phyloP scores from a whole-genome alignment of 2,888 invertebrate genomes.

The Bruchidius siliquastri region DNA sequence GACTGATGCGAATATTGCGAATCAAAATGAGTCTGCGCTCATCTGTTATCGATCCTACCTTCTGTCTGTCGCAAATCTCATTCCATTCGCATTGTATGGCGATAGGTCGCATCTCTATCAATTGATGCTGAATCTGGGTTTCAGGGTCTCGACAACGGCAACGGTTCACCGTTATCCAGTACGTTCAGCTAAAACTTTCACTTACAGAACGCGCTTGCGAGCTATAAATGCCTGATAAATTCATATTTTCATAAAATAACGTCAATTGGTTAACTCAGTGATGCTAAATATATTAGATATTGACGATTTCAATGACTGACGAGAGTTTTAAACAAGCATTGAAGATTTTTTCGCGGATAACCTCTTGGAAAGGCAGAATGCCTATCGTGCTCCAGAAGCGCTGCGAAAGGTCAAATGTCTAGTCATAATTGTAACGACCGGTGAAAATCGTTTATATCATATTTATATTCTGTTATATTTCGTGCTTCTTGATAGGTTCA shows the following conservation, averaged over 20 bases:
- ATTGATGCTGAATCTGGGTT: not conserved
- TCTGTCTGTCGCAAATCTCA: conserved; percentile 6
- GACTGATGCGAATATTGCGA: not conserved
- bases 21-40: conserved; percentile 1
- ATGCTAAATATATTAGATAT: not conserved
- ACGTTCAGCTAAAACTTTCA: not conserved
- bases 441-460: no score
- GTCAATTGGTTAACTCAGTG: not conserved
- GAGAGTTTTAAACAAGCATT: no score
- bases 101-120: not conserved
- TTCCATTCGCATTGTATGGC: conserved; percentile 1
- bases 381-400: no score
- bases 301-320: no score
- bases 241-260: not conserved
- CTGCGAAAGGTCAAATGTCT: no score
- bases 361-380: no score
- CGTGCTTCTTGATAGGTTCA: no score
- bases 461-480: no score
- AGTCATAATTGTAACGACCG: no score
- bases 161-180: not conserved
- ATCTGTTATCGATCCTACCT: conserved; percentile 6
- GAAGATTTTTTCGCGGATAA: no score
- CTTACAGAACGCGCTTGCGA: not conserved
- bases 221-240: not conserved
- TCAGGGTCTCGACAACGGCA: not conserved